These are phyloP conservation scores for Leucoraja erinaceus DNA, from an alignment of 2,113 vertebrate species.

Conservation along the genomic window DNA sequence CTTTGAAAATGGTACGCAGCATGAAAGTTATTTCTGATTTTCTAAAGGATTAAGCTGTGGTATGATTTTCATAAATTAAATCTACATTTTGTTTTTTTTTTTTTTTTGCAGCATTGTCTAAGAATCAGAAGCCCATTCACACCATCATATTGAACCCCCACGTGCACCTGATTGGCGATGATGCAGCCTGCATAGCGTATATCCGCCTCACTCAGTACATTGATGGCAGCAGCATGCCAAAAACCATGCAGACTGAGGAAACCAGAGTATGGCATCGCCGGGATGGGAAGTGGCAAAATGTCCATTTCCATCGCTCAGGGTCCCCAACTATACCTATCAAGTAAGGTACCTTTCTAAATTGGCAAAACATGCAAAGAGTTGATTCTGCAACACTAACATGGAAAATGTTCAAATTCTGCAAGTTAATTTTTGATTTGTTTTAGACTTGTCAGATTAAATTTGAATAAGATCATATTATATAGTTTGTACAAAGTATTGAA, in stretches of 20 bases:
- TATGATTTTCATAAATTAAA: neutral
- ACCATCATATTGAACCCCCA: conserved; percentile 94
- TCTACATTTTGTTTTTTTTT: conserved; percentile 40
- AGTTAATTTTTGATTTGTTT: neutral
- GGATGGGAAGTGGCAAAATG: conserved; percentile 93
- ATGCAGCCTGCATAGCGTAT: conserved; percentile 90
- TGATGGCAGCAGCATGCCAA: conserved; percentile 73
- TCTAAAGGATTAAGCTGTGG: conserved; percentile 25
- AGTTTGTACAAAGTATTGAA: neutral
- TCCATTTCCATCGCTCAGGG: conserved; percentile 94
- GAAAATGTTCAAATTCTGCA: fast-evolving
- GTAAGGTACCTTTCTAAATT: conserved; percentile 55
- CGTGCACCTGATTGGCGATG: conserved; percentile 88
- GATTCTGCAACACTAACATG: neutral
- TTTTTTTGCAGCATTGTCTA: conserved; percentile 70
- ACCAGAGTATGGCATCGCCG: conserved; percentile 93
- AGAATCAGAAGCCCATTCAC: conserved; percentile 81
- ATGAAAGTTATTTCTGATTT: conserved; percentile 20
- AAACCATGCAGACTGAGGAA: conserved; percentile 94
- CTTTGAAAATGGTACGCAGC: conserved; percentile 82
- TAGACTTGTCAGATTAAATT: no score
- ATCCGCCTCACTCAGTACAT: conserved; percentile 92
- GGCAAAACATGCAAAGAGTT: neutral
- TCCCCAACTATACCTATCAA: conserved; percentile 84
- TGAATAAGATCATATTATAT: neutral